A percentile compares a stretch with the other conserved stretches of the same genome.
These are phyloP conservation scores for Heliangelus exortis DNA, from an alignment of 2,797 vertebrate species.

Conservation along the genomic window DNA sequence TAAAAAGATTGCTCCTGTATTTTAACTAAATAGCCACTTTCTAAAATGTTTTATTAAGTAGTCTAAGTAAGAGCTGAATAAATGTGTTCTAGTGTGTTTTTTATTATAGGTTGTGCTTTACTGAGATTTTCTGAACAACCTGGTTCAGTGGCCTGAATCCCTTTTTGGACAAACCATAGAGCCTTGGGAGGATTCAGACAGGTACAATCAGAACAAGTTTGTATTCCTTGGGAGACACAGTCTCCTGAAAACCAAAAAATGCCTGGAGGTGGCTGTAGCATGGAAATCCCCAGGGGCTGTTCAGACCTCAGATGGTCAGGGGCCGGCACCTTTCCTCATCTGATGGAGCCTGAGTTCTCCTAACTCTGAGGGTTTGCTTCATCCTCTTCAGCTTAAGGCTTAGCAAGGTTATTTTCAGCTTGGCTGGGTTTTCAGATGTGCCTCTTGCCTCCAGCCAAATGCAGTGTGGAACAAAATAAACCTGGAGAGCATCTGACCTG, in stretches of 20 bases:
- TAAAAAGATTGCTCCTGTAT: background rate
- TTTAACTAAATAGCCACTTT: background rate
- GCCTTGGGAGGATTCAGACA: background rate
- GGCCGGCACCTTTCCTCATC: background rate
- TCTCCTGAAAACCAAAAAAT: background rate
- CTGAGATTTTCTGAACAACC: background rate
- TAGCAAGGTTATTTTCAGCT: background rate
- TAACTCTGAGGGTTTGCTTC: background rate
- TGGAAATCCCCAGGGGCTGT: background rate
- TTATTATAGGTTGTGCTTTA: background rate
- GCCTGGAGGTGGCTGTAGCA: background rate
- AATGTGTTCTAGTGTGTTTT: background rate
- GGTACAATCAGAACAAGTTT: background rate
- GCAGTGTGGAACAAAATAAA: background rate
- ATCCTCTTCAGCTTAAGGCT: constrained; percentile 18
- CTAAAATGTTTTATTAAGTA: background rate
- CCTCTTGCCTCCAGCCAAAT: background rate
- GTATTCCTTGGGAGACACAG: accelerated
- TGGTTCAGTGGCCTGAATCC: background rate
- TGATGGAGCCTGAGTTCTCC: background rate
- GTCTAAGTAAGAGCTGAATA: background rate
- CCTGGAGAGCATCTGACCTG: accelerated
- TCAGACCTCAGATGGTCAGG: background rate
- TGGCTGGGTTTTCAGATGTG: background rate
- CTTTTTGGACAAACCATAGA: background rate